Percentiles rank a stretch among this genome's conserved stretches.
These are phyloP conservation scores for Campoletis raptor DNA, from an alignment of 2,888 invertebrate species.

Conservation along the genomic window DNA sequence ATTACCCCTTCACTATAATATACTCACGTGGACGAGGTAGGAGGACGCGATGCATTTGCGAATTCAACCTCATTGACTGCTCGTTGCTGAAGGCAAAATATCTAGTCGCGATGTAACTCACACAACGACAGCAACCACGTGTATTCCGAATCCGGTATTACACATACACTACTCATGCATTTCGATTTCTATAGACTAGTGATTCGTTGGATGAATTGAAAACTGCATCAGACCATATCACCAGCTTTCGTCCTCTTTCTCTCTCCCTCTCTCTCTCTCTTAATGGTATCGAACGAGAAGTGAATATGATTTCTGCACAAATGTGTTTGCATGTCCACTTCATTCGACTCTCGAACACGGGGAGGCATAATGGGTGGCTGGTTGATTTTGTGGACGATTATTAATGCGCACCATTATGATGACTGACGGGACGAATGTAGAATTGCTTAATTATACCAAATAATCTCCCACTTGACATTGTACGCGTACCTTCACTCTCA, in stretches of 20 bases:
- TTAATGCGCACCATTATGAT: conserved; percentile 60
- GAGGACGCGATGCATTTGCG: conserved; percentile 35
- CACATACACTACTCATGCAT: neutral
- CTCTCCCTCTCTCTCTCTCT: neutral
- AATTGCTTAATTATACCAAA: conserved; percentile 56
- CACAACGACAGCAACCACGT: neutral
- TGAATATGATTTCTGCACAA: neutral
- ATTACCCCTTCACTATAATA: neutral
- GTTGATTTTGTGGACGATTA: conserved; percentile 60
- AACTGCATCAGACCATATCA: conserved; percentile 40
- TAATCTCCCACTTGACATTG: conserved; percentile 34
- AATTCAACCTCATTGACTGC: conserved; percentile 49
- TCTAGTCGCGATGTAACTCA: conserved; percentile 17
- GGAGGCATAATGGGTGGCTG: conserved; percentile 15
- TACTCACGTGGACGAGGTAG: neutral
- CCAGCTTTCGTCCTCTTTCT: neutral
- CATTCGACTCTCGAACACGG: conserved; percentile 29
- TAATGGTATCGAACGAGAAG: neutral
- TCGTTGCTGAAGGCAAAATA: conserved; percentile 15
- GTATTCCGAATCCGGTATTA: neutral
- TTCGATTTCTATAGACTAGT: neutral
- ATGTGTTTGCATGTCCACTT: neutral
- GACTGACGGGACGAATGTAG: conserved; percentile 37
- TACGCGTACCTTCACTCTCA: neutral
- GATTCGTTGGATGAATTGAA: conserved; percentile 47